Evolutionary conservation across 2,888 invertebrate species (phyloP).

Genomic region (Diarsia mendica): DNA sequence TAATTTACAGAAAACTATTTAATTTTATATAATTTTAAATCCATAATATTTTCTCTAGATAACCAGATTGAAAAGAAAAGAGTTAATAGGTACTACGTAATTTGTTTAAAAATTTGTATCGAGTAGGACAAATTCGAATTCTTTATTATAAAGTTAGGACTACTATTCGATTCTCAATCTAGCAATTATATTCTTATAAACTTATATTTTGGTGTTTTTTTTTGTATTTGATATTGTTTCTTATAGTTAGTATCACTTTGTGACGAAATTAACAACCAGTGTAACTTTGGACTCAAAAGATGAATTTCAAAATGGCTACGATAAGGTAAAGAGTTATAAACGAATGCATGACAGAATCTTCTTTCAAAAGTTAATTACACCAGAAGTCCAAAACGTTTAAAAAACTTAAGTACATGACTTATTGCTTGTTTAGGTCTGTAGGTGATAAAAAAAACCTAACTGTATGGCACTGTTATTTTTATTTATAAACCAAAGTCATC

Average conservation of each 20-base stretch:
- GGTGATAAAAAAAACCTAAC: slow-evolving; percentile 30
- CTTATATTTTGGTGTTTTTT: slow-evolving; percentile 51
- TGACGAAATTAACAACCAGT: slow-evolving; percentile 57
- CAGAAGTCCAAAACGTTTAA: slow-evolving; percentile 27
- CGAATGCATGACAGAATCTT: slow-evolving; percentile 28
- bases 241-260: slow-evolving; percentile 64
- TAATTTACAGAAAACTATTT: slow-evolving; percentile 55
- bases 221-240: slow-evolving; percentile 49
- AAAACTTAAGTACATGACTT: slow-evolving; percentile 38
- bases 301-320: slow-evolving; percentile 34
- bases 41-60: slow-evolving; percentile 49
- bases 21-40: slow-evolving; percentile 50
- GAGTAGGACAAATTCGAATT: slow-evolving; percentile 49
- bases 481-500: slow-evolving; percentile 50
- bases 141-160: slow-evolving; percentile 35
- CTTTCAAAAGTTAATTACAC: slow-evolving; percentile 34
- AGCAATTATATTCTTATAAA: slow-evolving; percentile 46
- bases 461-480: slow-evolving; percentile 47
- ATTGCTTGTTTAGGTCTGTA: slow-evolving; percentile 29
- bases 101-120: slow-evolving; percentile 48
- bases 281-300: slow-evolving; percentile 43
- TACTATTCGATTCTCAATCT: slow-evolving; percentile 49
- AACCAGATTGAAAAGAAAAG: slow-evolving; percentile 55
- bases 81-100: slow-evolving; percentile 37
- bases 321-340: slow-evolving; percentile 45